Conservation (phyloP, 2,113 vertebrate genomes). For the Pyrgilauda ruficollis region DNA sequence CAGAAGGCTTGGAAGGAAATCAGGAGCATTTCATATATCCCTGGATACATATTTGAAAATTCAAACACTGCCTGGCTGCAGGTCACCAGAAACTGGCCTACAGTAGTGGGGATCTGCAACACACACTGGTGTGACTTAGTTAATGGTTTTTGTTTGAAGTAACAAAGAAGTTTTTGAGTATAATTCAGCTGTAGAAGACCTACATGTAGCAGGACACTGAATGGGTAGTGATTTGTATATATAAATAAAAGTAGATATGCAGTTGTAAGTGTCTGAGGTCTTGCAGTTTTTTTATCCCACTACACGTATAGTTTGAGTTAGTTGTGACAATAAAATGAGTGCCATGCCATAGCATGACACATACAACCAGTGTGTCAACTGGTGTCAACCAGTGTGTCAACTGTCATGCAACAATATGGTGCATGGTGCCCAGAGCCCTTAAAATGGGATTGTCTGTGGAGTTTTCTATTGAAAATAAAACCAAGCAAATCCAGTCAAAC, state of each 20-base stretch:
- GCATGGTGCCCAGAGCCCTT: not conserved
- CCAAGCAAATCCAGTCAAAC: not conserved
- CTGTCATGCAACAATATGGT: too few species aligned
- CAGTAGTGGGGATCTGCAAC: not conserved
- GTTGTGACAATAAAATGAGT: not conserved
- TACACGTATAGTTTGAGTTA: not conserved
- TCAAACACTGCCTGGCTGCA: not conserved
- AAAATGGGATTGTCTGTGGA: not conserved
- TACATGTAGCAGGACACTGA: accelerated
- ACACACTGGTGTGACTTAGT: not conserved
- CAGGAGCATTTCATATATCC: not conserved
- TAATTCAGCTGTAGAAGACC: not conserved
- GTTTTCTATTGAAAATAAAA: not conserved
- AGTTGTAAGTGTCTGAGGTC: not conserved
- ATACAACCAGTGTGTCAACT: not conserved
- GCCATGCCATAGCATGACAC: not conserved
- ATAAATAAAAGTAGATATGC: not conserved
- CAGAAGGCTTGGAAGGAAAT: not conserved
- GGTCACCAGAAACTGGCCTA: not conserved
- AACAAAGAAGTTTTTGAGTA: not conserved
- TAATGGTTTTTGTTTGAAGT: not conserved
- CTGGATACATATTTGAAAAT: not conserved
- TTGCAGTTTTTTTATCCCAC: not conserved
- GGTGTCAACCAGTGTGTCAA: too few species aligned
- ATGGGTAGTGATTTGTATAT: not conserved